Evolutionary conservation across 2,888 invertebrate genomes (phyloP).

Genomic region (Melipona beecheii): DNA sequence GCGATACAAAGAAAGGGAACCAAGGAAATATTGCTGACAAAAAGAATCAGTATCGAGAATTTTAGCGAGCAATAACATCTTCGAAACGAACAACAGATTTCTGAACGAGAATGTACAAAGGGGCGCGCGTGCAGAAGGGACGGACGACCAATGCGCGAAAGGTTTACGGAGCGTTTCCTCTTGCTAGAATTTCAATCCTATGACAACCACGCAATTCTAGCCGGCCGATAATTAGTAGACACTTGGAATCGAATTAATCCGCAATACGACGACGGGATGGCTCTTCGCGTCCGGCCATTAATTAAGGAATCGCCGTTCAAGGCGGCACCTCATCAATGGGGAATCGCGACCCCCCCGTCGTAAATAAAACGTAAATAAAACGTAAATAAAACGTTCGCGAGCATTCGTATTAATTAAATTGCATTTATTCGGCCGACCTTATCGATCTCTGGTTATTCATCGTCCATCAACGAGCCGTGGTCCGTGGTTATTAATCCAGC

Average conservation of each 20-base stretch:
- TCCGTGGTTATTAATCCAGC: slow-evolving; percentile 15
- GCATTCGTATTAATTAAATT: slow-evolving; percentile 41
- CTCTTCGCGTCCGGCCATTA: slow-evolving; percentile 58
- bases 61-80: too few species aligned
- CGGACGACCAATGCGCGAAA: slow-evolving; percentile 32
- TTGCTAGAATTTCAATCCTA: slow-evolving; percentile 67
- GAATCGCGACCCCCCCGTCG: slow-evolving; percentile 2
- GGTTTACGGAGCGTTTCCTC: slow-evolving; percentile 49
- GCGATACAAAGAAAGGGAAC: too few species aligned
- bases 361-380: neutral
- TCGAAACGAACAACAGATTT: too few species aligned
- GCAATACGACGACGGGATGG: slow-evolving; percentile 62
- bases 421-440: slow-evolving; percentile 30
- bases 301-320: slow-evolving; percentile 60
- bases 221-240: slow-evolving; percentile 71
- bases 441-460: slow-evolving; percentile 20
- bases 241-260: slow-evolving; percentile 72
- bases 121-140: neutral
- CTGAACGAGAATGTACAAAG: too few species aligned
- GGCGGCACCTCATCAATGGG: slow-evolving; percentile 17
- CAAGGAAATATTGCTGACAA: too few species aligned
- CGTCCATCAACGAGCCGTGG: neutral
- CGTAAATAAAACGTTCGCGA: slow-evolving; percentile 43
- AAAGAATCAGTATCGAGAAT: too few species aligned
- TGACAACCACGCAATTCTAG: slow-evolving; percentile 65